Base-by-base conservation (phyloP, 2,888 invertebrate species). In the Athalia circularis region DNA sequence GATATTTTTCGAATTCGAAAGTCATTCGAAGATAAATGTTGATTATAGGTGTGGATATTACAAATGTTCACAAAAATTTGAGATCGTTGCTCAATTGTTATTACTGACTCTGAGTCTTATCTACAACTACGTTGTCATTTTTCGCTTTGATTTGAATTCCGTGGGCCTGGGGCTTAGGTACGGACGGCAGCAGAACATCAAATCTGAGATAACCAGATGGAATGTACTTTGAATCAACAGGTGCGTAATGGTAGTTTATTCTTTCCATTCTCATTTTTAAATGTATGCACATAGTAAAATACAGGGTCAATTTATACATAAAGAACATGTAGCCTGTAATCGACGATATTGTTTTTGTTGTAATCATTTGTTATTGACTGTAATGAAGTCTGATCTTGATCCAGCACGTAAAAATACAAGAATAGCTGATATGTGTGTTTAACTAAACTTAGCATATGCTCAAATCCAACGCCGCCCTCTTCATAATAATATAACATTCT, bases 141-240 rank as follows among this genome's bases (percentile, higher is more conserved):
- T 87, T 85, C 85, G 85, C 84, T 86, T 87, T 84, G 85, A 85
- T 85, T 86, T 85, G 85, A 85, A 85, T 86, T 84, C 81, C 83
- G 83, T 82, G 86, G 83, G 83, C 84, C 82, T 82, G 84, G 82
- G 82, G 82, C 82, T 86, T 85, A 86, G 85, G 85, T 85, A 84
- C 80, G 85, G 87, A 87, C 84, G 83, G 79, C 81, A 81, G 75
- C 64, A 29, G 75, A 75, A 62, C 62, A 75, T 75, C 75, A 64
- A 64, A 75, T 50, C 75, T 72, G 75, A 75, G 62, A 75, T 75
- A 75, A 64, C 62, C 75, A 75, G 75, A 75, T n/a, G 75, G 75
- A 75, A 75, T 75, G 75, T 75, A 62, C 15, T 65, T 78, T 72
- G 67, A 77, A 72, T 72, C 72, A 79, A 78, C 81, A 82, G 82